Base-by-base conservation (phyloP, 2,888 invertebrate genomes). In the Heteropelma amictum region DNA sequence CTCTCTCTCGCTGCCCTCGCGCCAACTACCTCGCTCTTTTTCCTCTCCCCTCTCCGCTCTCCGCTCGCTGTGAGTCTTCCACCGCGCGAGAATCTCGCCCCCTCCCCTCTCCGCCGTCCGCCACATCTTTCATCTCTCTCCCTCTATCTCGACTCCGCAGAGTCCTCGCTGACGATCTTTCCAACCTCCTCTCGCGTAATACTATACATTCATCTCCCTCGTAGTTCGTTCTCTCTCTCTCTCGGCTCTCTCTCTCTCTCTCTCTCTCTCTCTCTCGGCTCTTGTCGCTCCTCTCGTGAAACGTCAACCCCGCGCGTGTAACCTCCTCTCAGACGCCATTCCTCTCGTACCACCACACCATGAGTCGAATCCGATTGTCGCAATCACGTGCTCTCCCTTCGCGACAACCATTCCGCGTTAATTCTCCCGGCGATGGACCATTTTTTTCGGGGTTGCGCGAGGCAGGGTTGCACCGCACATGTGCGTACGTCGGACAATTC, bases 41-140 rank as follows among this genome's bases (percentile, higher is more conserved):
- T 61, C 47, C 61, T 63, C 77, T 42, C 74, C 78, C 65, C 26
- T 8, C 30, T 71, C 75, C 74, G 75, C 79, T 80, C 75, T 72
- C 64, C 19, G 45, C 28, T 49, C 19, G 14, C 14, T 35, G 35
- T 26, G 40, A 14, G 23, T 40, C 35, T 45, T 45, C 17, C 35
- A 14, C 30, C 38, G 38, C 10, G 38, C 53, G 21, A 10, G 19
- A 8, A n/a, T 10, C 1, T 17, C 7, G 17, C 49, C 63, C 49
- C 45, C 60, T 60, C 60, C 40, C 56, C 49, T 58, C 35, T 60
- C 40, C 33, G 51, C 17, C 64, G 21, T 49, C 12, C 28, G 28
- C 8, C n/a, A n/a, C n/a, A n/a, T n/a, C 23, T 56, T 47, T 30
- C 28, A 35, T 49, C 47, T 49, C 21, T 53, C 42, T 26, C 17